Evolutionary conservation across 2,888 invertebrate species (phyloP), one percentile per base, ranked within the genome.

Genomic region (Pycnomerus fuliginosus): DNA sequence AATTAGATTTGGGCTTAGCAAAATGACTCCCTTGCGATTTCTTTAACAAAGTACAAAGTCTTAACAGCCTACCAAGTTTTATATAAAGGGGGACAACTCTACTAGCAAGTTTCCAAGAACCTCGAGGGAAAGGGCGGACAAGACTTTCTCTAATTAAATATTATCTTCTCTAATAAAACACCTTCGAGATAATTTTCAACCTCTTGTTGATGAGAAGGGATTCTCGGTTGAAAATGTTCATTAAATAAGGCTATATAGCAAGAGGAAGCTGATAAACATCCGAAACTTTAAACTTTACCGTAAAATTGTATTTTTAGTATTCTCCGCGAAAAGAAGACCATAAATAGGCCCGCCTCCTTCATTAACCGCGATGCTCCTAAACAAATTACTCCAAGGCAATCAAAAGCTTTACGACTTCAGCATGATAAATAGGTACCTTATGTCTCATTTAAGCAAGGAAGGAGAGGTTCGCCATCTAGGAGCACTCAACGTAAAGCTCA

Each of bases 21-120:
- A 50, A 40, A 43, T 37, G 31, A 48, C 41, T 50, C 49, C 44
- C 52, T 22, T 29, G 50, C 37, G 51, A 42, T 52, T 49, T 51
- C 43, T 45, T 48, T 43, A 52, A 38, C 49, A 36, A 48, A 46
- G 50, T 54, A 38, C 49, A 36, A 48, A 46, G 50, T 54, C 50
- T 46, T 41, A 54, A 46, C 48, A 41, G 46, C 43, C 44, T 40
- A 36, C 35, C 23, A 46, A 53, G 41, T 48, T 52, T 48, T 48
- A 11, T 34, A 23, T 30, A 33, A 24, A 38, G 7, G 12, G 3
- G 22, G 12, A 12, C 17, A n/a, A 25, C 20, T 16, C 7, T 28
- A 44, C 15, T 14, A 28, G n/a, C 33, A 38, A 44, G 29, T 44
- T 44, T 44, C 22, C 27, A 31, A 16, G 33, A 39, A 38, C 17